A percentile compares a stretch with the other conserved stretches of the same genome.
These are phyloP conservation scores for Serranus cabrilla DNA, from an alignment of 2,797 vertebrate genomes.

Conservation along the genomic window DNA sequence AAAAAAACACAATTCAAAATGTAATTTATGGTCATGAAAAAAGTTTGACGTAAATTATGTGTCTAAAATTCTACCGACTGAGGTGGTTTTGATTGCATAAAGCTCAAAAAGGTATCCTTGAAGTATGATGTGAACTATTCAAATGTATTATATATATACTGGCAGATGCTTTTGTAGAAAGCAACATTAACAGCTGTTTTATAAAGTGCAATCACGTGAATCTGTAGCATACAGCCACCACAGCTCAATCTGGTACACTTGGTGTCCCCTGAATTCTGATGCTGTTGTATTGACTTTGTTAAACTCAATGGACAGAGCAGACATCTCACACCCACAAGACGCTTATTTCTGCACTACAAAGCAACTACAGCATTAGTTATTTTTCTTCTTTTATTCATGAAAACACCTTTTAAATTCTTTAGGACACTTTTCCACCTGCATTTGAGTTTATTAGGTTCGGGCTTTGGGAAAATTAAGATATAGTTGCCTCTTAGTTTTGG, in stretches of 20 bases:
- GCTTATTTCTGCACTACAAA: no score
- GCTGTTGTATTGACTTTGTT: not conserved
- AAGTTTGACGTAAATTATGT: no score
- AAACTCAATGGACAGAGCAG: not conserved
- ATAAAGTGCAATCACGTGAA: not conserved
- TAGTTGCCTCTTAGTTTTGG: not conserved
- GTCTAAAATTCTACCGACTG: no score
- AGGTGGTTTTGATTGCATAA: no score
- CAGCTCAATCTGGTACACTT: not conserved
- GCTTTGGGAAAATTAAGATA: not conserved
- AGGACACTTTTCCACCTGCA: not conserved
- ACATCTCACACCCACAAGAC: not conserved
- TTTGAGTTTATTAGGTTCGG: not conserved
- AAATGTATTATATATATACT: no score
- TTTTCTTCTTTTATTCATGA: not conserved
- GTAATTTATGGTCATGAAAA: no score
- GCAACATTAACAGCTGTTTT: not conserved
- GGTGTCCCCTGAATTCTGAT: not conserved
- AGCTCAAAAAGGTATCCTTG: no score
- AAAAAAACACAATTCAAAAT: not conserved
- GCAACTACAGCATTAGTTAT: no score
- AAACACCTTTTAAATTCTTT: not conserved
- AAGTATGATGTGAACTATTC: no score
- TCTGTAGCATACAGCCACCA: not conserved
- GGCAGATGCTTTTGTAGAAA: not conserved